Evolutionary conservation across 1,140 invertebrate genomes (phyloP).

Genomic region (Frieseomelitta varia): DNA sequence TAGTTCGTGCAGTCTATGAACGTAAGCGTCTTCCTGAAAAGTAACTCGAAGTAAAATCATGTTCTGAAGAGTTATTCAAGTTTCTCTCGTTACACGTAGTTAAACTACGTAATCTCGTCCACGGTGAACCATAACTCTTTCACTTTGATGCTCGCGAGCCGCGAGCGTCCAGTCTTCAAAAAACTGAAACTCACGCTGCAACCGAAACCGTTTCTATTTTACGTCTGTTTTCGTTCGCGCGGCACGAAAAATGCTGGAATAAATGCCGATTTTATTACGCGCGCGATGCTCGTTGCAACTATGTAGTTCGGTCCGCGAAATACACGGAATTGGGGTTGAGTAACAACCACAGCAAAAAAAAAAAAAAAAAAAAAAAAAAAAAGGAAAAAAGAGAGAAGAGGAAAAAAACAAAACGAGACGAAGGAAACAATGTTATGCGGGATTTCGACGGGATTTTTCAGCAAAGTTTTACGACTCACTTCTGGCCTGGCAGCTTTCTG

Average conservation of each 20-base stretch:
- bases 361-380: neutral
- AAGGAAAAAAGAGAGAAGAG: neutral
- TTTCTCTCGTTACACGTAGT: no score
- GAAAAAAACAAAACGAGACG: neutral
- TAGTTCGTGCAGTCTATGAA: no score
- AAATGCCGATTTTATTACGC: conserved; percentile 20
- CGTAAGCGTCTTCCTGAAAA: no score
- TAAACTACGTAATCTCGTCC: neutral
- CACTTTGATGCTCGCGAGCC: neutral
- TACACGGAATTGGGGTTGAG: neutral
- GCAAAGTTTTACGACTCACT: conserved; percentile 3
- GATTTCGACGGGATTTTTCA: conserved; percentile 8
- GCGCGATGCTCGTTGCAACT: neutral
- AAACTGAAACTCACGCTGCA: neutral
- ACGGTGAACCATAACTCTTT: neutral
- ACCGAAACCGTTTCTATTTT: neutral
- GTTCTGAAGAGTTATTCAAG: no score
- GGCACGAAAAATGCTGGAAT: no score
- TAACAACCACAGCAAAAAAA: neutral
- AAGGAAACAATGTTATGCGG: neutral
- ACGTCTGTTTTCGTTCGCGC: neutral
- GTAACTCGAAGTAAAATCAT: no score
- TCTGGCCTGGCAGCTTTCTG: neutral
- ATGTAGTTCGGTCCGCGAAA: neutral
- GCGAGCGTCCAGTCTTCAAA: neutral